Evolutionary conservation across 2,113 vertebrate genomes (phyloP).

Genomic region (Scophthalmus maximus): DNA sequence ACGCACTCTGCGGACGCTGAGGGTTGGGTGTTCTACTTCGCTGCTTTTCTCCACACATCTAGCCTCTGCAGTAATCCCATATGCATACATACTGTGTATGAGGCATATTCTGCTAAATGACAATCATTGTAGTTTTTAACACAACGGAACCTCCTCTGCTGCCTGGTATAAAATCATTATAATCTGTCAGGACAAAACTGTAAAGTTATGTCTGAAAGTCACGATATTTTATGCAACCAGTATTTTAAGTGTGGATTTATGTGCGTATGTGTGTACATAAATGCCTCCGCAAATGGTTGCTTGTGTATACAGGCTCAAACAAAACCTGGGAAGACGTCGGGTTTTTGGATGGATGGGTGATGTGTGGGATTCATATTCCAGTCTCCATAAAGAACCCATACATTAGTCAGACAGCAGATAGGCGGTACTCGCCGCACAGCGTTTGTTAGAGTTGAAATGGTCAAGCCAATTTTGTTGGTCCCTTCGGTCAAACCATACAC

Average conservation of each 20-base stretch:
- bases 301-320: conserved; percentile 13
- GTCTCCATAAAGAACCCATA: conserved; percentile 38
- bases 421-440: conserved; percentile 24
- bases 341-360: conserved; percentile 40
- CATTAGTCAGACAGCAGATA: conserved; percentile 60
- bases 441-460: conserved; percentile 55
- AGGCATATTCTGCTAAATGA: conserved; percentile 31
- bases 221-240: conserved; percentile 39
- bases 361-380: conserved; percentile 52
- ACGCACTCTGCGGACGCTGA: conserved; percentile 42
- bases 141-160: conserved; percentile 25
- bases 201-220: conserved; percentile 56
- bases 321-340: conserved; percentile 1
- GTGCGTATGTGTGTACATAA: conserved; percentile 33
- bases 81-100: conserved; percentile 29
- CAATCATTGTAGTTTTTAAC: conserved; percentile 32
- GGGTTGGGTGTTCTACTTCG: conserved; percentile 53
- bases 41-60: conserved; percentile 41
- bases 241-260: conserved; percentile 54
- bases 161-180: conserved; percentile 36
- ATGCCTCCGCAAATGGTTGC: conserved; percentile 27
- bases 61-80: conserved; percentile 58
- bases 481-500: conserved; percentile 47
- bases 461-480: conserved; percentile 55
- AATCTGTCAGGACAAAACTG: conserved; percentile 46